Base-by-base conservation (phyloP, 2,113 vertebrate genomes). In the Platysternon megacephalum region DNA sequence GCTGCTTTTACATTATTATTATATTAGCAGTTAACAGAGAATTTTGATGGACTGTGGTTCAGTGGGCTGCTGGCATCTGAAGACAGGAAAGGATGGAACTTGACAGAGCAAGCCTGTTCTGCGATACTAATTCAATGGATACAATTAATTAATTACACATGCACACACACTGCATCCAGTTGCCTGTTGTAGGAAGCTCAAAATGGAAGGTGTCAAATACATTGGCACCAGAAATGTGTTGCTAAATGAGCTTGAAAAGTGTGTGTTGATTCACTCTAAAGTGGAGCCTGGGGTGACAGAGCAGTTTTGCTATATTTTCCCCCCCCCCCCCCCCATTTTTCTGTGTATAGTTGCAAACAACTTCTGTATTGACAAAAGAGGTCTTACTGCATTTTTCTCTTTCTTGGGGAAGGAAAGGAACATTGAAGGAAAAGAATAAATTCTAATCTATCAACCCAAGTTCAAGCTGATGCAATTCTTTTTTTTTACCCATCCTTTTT, bases 141-240 rank as follows among this genome's bases (percentile, higher is more conserved):
- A 55, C 21, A 79, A 28, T 1, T 24, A 22, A 10, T 5, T 0
- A 81, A 2, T 72, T 52, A 1, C 13, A 56, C 52, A 14, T 14
- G 10, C 55, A n/a, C 14, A 19, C 35, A 68, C 35, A 39, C n/a
- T 86, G 52, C 13, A 0, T 2, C 3, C 29, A 24, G 58, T 92
- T 53, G 53, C 68, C 2, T 58, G 56, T 88, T 11, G 7, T 2
- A 22, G 55, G 48, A 7, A 35, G 46, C 56, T 79, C 11, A 26
- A 44, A 26, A 46, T 1, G 0, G 0, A 42, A 56, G 22, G 11
- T 91, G 7, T 19, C 9, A 0, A 4, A 55, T 82, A 9, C 79
- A 11, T 7, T 10, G 53, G 42, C 83, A 53, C 48, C 22, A 3
- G 51, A 4, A 4, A 3, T 13, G 6, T 1, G 5, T 74, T 90